Conservation (phyloP, 1,140 invertebrate species). For the Leguminivora glycinivorella region DNA sequence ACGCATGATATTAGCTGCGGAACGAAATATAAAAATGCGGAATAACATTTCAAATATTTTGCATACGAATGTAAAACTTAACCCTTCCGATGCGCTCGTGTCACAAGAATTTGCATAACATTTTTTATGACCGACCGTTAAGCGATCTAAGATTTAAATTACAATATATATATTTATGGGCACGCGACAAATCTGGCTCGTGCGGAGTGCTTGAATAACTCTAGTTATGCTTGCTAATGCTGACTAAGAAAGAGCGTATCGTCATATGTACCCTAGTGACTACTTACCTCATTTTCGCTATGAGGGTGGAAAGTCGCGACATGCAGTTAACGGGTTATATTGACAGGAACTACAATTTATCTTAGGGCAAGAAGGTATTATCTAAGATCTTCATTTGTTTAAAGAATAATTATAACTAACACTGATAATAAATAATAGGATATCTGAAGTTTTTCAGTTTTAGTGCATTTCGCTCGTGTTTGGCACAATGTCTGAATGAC, state of each 20-base stretch:
- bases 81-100: constrained; percentile 27
- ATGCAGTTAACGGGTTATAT: neutral
- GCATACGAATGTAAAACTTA: constrained; percentile 27
- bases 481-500: no score
- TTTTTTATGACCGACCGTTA: constrained; percentile 25
- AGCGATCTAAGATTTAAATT: constrained; percentile 24
- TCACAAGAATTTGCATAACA: constrained; percentile 24
- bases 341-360: neutral
- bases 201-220: neutral
- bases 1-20: neutral
- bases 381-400: neutral
- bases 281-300: neutral
- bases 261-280: neutral
- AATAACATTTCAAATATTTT: constrained; percentile 24
- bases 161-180: constrained; percentile 21
- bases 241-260: neutral
- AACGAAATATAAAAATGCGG: neutral
- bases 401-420: no score
- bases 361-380: neutral
- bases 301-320: neutral
- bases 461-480: no score
- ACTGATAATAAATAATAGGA: no score
- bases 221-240: neutral
- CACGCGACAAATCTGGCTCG: constrained; percentile 21
- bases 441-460: no score